Percentiles rank a stretch among this genome's conserved stretches.
phyloP scores from a whole-genome alignment of 1,140 invertebrate genomes.

The Bradysia coprophila region DNA sequence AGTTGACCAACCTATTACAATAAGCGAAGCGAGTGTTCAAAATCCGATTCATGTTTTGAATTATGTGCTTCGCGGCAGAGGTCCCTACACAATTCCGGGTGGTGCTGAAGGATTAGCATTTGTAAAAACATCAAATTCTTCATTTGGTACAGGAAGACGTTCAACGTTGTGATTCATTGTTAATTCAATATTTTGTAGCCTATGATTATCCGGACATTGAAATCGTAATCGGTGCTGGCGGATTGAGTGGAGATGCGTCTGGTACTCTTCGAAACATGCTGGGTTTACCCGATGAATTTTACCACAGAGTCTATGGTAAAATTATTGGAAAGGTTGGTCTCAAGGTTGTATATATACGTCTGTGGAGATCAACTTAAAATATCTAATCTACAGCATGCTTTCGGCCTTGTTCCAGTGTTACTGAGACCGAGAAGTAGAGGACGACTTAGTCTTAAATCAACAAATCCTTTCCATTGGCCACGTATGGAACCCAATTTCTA shows the following conservation, averaged over 20 bases:
- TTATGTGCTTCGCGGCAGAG: slow-evolving; percentile 33
- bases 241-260: slow-evolving; percentile 49
- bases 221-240: slow-evolving; percentile 51
- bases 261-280: slow-evolving; percentile 40
- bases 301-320: slow-evolving; percentile 32
- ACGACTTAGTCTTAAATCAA: slow-evolving; percentile 37
- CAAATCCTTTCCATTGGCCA: slow-evolving; percentile 53
- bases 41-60: slow-evolving; percentile 32
- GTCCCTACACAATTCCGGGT: slow-evolving; percentile 48
- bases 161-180: neutral
- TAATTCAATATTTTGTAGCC: slow-evolving; percentile 2
- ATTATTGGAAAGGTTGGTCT: slow-evolving; percentile 21
- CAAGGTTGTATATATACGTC: no score
- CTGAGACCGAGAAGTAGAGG: slow-evolving; percentile 59
- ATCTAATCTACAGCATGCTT: slow-evolving; percentile 12
- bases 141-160: slow-evolving; percentile 10
- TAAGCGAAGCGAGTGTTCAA: slow-evolving; percentile 22
- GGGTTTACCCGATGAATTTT: slow-evolving; percentile 41
- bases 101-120: slow-evolving; percentile 54
- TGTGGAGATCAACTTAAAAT: slow-evolving; percentile 31
- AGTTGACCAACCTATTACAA: slow-evolving; percentile 37
- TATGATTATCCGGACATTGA: slow-evolving; percentile 52
- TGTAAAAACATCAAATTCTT: slow-evolving; percentile 31
- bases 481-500: slow-evolving; percentile 64
- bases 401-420: slow-evolving; percentile 47